Base-by-base conservation (phyloP, 2,113 vertebrate genomes). In the Indicator maculatus region DNA sequence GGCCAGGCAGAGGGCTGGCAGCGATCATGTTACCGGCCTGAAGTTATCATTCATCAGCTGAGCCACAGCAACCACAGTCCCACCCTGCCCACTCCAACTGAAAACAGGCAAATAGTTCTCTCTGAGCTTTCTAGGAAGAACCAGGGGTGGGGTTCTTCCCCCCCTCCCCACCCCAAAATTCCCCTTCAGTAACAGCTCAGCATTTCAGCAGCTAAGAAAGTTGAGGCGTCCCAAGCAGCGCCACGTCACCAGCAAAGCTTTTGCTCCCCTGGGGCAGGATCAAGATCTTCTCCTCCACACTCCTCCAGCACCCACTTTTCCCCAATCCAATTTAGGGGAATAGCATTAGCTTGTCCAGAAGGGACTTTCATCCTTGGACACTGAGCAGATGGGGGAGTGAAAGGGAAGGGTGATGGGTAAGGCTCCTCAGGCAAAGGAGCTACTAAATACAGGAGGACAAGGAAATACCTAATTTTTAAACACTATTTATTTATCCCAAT, bases 321-420 rank as follows among this genome's bases (percentile, higher is more conserved):
- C 81, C 31, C 82, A 91, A 77, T 92, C 94, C 94, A 79, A 90
- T 93, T 87, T 41, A 58, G 47, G n/a, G n/a, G 56, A 90, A 96
- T 16, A 16, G 89, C 50, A 91, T 95, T 93, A 93, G 72, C 39
- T 76, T 16, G 30, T 59, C 84, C 84, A 86, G 89, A 76, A 75
- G 84, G 55, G 89, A 73, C 50, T 92, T 94, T 55, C 45, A 72
- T 47, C 36, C 59, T 72, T 50, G 70, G 86, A 64, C 78, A 39
- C 44, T 19, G 86, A 80, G 52, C 96, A 95, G 92, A 92, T 70
- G 93, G 92, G 92, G 83, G 74, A 89, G 79, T 3, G 84, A 96
- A 92, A 96, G 93, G 82, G 45, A 83, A 91, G 61, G 77, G 17
- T 47, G 20, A 10, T 0, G 8, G 39, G 18, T 8, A 71, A 80